Conservation (phyloP, 2,888 invertebrate genomes). For the Tenthredo scrophulariae region DNA sequence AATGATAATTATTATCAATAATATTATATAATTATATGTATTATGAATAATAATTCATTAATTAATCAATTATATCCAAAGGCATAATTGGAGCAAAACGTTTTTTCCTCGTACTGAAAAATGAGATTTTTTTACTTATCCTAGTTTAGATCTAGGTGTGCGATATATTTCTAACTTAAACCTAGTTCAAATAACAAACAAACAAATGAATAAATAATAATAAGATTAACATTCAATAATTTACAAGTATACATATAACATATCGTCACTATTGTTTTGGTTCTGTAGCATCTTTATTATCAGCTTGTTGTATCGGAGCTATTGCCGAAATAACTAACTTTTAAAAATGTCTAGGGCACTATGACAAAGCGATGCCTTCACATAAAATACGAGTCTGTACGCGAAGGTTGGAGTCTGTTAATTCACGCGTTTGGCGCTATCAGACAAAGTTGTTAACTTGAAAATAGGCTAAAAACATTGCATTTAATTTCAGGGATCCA, state of each 20-base stretch:
- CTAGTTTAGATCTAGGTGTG: too few relatives aligned
- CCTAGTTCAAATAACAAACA: neutral
- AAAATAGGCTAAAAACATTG: neutral
- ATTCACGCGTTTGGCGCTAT: neutral
- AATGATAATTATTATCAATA: too few relatives aligned
- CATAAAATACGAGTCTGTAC: neutral
- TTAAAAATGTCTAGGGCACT: neutral
- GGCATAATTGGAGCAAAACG: too few relatives aligned
- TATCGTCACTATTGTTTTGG: constrained; percentile 15
- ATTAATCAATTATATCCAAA: too few relatives aligned
- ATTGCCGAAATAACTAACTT: neutral
- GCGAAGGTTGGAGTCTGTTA: neutral
- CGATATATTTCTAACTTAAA: neutral
- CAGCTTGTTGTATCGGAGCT: neutral
- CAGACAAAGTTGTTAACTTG: neutral
- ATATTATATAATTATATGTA: too few relatives aligned
- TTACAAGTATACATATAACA: neutral
- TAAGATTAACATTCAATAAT: constrained; percentile 17
- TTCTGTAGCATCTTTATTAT: neutral
- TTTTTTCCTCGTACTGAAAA: too few relatives aligned
- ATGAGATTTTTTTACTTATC: too few relatives aligned
- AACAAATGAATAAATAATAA: constrained; percentile 12
- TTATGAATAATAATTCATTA: too few relatives aligned
- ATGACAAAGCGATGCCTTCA: neutral
- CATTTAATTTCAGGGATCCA: neutral